Percentiles rank a stretch among this genome's conserved stretches.
These are phyloP conservation scores for Pithys albifrons DNA, from an alignment of 2,113 vertebrate genomes.

Conservation along the genomic window DNA sequence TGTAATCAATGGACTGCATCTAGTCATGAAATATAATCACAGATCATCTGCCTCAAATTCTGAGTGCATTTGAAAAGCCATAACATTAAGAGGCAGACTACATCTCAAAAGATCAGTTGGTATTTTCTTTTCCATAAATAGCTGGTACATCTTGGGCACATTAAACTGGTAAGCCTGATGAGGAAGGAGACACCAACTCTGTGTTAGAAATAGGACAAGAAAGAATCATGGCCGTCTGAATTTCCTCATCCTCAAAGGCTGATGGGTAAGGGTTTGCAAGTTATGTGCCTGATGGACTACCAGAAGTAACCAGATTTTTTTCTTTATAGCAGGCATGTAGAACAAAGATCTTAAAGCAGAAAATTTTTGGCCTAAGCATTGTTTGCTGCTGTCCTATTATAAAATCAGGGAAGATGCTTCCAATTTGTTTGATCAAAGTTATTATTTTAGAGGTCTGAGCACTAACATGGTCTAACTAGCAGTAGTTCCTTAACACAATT, in stretches of 20 bases:
- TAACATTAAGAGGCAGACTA: not conserved
- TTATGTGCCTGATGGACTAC: not conserved
- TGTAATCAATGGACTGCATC: not conserved
- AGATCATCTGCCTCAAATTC: not conserved
- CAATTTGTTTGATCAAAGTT: not conserved
- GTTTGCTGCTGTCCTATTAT: not conserved
- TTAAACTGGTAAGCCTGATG: not conserved
- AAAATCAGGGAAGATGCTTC: not conserved
- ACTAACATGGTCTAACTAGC: not conserved
- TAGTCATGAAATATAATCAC: not conserved
- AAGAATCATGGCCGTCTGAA: not conserved
- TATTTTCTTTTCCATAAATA: not conserved
- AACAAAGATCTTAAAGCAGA: not conserved
- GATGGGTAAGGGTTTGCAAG: not conserved
- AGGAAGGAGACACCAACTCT: not conserved
- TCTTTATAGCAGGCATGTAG: not conserved
- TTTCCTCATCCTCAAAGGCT: not conserved
- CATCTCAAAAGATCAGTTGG: not conserved
- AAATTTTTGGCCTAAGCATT: not conserved
- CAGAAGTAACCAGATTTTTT: not conserved
- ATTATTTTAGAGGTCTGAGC: not conserved
- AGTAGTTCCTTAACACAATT: not conserved
- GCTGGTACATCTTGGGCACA: not conserved
- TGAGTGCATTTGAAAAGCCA: not conserved
- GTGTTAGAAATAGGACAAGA: not conserved